Evolutionary conservation across 2,888 invertebrate species (phyloP).

Genomic region (Chrysopilus asiliformis): DNA sequence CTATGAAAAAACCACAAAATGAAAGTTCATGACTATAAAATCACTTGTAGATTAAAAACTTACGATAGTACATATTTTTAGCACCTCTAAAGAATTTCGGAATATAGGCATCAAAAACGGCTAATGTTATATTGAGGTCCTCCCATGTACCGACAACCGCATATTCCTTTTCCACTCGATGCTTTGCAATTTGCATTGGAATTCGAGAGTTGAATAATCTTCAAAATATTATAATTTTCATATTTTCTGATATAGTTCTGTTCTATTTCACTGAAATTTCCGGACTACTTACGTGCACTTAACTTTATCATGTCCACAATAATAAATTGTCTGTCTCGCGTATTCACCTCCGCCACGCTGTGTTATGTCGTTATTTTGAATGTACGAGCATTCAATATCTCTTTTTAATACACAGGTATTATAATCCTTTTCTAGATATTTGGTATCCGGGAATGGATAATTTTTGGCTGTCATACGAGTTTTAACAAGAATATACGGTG

Average conservation of each 20-base stretch:
- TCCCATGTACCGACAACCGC: slow-evolving; percentile 78
- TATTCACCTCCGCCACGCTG: too few relatives aligned
- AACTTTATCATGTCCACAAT: neutral
- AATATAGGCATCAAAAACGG: slow-evolving; percentile 66
- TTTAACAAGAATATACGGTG: too few relatives aligned
- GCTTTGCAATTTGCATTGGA: slow-evolving; percentile 65
- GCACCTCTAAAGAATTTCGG: slow-evolving; percentile 69
- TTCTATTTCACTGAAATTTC: too few relatives aligned
- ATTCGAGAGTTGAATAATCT: slow-evolving; percentile 71
- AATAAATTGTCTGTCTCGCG: slow-evolving; percentile 33
- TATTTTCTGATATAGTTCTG: too few relatives aligned
- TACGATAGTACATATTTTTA: neutral
- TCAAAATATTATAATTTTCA: slow-evolving; percentile 19
- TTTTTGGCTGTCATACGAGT: too few relatives aligned
- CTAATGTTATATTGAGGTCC: slow-evolving; percentile 66
- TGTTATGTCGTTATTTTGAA: too few relatives aligned
- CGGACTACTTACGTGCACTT: too few relatives aligned
- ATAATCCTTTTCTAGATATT: too few relatives aligned
- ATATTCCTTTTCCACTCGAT: slow-evolving; percentile 68
- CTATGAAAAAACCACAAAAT: too few relatives aligned
- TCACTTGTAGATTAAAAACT: too few relatives aligned
- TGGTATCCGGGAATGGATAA: too few relatives aligned
- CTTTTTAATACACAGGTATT: slow-evolving; percentile 71
- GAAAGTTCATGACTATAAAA: too few relatives aligned
- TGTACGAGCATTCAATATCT: slow-evolving; percentile 65